Evolutionary conservation across 2,888 invertebrate species (phyloP), one percentile per base, ranked within the genome.

Genomic region (Busseola fusca): DNA sequence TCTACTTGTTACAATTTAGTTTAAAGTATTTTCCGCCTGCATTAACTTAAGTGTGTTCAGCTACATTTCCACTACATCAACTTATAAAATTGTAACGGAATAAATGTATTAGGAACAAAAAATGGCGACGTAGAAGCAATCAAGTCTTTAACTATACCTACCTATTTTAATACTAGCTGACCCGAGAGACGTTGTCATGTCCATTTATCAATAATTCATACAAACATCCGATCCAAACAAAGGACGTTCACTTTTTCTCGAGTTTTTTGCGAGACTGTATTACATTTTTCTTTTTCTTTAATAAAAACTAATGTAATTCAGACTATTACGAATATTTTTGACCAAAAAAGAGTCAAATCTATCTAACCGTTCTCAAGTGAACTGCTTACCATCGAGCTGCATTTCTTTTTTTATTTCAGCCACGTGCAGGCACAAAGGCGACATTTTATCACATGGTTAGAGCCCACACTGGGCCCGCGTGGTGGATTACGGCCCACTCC

Each of bases 1-100:
- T 4, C 10, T 69, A 45, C 9, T 74, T 45, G 69, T 58, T 25
- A 25, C 9, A n/a, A n/a, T n/a, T 54, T 48, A 60, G 34, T 72
- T 74, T 45, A 21, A 14, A 4, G n/a, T 6, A n/a, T 27, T 80
- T 60, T 42, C 18, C 34, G 48, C 42, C 56, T 45, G 45, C 18
- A 21, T 37, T 42, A 52, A 54, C 37, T 45, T 52, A 1, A 34
- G 7, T n/a, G 9, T 18, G 10, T 34, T n/a, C 25, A 34, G 0
- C 12, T n/a, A 25, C 1, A 60, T 40, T 27, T 25, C 27, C 16
- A 21, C 2, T n/a, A 12, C 2, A 37, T 18, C 4, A 40, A 16
- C 18, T 14, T 9, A 16, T 21, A 30, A 25, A 18, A n/a, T 37
- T 50, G 1, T 21, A 67, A 37, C 5, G 25, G 10, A 50, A 45